Conservation (phyloP, 2,113 vertebrate species). For the Parotia lawesii region DNA sequence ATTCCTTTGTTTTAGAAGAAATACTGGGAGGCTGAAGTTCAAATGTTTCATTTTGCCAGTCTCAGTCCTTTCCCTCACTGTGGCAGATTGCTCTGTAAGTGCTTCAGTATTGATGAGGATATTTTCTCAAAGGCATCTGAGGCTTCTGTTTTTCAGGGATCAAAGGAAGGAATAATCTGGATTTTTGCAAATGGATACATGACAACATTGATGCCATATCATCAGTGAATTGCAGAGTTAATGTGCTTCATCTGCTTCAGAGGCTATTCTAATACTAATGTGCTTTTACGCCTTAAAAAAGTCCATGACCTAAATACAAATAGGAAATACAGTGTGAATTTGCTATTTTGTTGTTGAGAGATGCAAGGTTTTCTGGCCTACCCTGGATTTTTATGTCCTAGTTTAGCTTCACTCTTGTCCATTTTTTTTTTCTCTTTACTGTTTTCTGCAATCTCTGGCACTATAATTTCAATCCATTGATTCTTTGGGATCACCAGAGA, state of each 20-base stretch:
- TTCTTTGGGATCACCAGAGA: constrained; percentile 37
- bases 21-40: background rate
- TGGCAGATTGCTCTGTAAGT: background rate
- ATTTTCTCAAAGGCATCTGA: constrained; percentile 4
- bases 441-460: background rate
- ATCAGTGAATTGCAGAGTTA: constrained; percentile 1
- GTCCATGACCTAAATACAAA: constrained; percentile 24
- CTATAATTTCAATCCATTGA: background rate
- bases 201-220: background rate
- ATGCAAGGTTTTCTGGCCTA: background rate
- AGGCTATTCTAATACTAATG: constrained; percentile 18
- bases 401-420: background rate
- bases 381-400: background rate
- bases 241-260: constrained; percentile 15
- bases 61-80: background rate
- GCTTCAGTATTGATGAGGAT: background rate
- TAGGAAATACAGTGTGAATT: background rate
- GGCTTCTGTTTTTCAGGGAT: background rate
- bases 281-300: constrained; percentile 11
- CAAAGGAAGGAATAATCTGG: constrained; percentile 35
- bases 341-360: background rate
- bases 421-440: background rate
- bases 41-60: background rate
- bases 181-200: constrained; percentile 27
- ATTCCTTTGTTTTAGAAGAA: background rate